Evolutionary conservation across 2,888 invertebrate genomes (phyloP).

Genomic region (Ichneumoninae sp.): DNA sequence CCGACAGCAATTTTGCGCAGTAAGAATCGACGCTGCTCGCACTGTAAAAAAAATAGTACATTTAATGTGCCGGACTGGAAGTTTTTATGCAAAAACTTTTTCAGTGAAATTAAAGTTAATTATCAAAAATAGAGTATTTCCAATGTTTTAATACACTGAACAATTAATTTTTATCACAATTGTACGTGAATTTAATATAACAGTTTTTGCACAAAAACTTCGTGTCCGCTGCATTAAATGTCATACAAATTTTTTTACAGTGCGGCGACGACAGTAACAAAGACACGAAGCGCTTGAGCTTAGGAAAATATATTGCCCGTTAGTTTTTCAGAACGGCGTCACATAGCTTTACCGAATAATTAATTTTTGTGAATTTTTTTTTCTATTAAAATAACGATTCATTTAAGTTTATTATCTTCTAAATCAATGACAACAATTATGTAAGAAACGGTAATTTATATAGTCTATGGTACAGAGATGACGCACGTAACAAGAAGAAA

Average conservation of each 20-base stretch:
- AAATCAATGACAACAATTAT: constrained; percentile 44
- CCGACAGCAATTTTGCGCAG: constrained; percentile 95
- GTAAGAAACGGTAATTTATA: constrained; percentile 61
- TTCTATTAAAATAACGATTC: constrained; percentile 52
- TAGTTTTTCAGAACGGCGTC: too few species aligned
- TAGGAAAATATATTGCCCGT: constrained; percentile 84
- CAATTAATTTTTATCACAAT: too few species aligned
- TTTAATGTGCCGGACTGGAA: too few species aligned
- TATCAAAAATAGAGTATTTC: too few species aligned
- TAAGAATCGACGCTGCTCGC: constrained; percentile 91
- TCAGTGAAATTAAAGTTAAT: too few species aligned
- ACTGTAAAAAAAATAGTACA: background rate
- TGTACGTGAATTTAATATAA: too few species aligned
- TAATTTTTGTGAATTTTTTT: background rate
- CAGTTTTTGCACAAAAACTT: too few species aligned
- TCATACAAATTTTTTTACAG: too few species aligned
- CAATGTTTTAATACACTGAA: too few species aligned
- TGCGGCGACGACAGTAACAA: constrained; percentile 91
- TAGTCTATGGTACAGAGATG: constrained; percentile 51
- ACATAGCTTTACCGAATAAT: constrained; percentile 23
- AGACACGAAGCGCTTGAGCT: constrained; percentile 88
- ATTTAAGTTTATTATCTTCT: constrained; percentile 42
- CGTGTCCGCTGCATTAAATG: too few species aligned
- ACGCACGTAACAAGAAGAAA: constrained; percentile 27
- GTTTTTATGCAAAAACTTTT: too few species aligned